phyloP scores from a whole-genome alignment of 2,888 invertebrate species.

The Ophion obscuratus region DNA sequence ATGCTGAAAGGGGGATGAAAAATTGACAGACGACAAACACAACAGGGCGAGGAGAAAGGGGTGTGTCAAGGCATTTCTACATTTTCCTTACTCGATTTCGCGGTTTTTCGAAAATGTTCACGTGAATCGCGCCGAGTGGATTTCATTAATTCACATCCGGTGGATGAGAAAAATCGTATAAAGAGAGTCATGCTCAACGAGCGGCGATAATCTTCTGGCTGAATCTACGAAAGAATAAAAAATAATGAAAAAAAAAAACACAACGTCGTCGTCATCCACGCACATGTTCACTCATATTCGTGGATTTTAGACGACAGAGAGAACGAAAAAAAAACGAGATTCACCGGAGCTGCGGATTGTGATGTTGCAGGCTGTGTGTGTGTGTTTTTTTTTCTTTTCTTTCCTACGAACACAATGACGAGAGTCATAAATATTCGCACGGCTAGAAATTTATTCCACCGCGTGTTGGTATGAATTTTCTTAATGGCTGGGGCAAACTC shows the following conservation, averaged over 20 bases:
- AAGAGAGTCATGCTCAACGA: conserved; percentile 38
- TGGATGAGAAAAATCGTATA: conserved; percentile 43
- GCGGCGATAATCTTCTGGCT: conserved; percentile 43
- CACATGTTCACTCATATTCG: conserved; percentile 31
- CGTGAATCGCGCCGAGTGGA: conserved; percentile 19
- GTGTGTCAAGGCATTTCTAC: not conserved
- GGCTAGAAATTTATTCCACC: conserved; percentile 54
- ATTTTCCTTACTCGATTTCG: not conserved
- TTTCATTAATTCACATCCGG: conserved; percentile 70
- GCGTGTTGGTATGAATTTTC: conserved; percentile 53
- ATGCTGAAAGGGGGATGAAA: not conserved
- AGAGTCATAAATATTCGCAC: conserved; percentile 46
- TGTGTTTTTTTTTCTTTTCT: not conserved
- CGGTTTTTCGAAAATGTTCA: not conserved
- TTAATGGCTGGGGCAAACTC: conserved; percentile 19
- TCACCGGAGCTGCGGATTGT: conserved; percentile 7
- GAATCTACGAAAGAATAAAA: conserved; percentile 44
- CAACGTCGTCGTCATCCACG: conserved; percentile 7
- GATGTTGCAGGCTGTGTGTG: not conserved
- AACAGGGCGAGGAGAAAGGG: not conserved
- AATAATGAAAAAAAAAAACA: not conserved
- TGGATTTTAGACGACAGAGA: conserved; percentile 21
- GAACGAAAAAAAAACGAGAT: conserved; percentile 18
- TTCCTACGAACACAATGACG: conserved; percentile 24
- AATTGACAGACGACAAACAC: not conserved